Conservation (phyloP, 1,140 invertebrate species). For the Atopsyche davidsoni region DNA sequence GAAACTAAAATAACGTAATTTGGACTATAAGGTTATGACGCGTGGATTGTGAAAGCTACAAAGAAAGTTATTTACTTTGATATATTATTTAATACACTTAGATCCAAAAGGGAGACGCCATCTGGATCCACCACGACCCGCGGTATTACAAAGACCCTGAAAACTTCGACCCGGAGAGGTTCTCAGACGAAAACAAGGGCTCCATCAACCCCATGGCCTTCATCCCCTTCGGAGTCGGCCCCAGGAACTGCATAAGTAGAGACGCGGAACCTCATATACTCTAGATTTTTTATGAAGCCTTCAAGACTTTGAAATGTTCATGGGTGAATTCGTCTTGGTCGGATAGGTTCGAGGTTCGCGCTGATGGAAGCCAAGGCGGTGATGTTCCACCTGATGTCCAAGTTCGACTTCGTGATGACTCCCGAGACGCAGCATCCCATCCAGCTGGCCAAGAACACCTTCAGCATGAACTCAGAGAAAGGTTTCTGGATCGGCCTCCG, state of each 20-base stretch:
- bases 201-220: constrained; percentile 36
- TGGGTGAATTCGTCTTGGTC: too few species aligned
- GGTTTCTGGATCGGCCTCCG: constrained; percentile 25
- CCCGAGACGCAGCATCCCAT: constrained; percentile 22
- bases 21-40: too few species aligned
- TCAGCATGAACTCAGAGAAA: constrained; percentile 14
- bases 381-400: constrained; percentile 33
- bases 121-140: constrained; percentile 48
- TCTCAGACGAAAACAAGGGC: constrained; percentile 34
- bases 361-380: constrained; percentile 47
- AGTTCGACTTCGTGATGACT: constrained; percentile 28
- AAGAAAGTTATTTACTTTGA: too few species aligned
- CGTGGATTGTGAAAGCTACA: too few species aligned
- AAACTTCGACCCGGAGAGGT: constrained; percentile 45
- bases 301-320: too few species aligned
- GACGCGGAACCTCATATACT: too few species aligned
- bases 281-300: too few species aligned
- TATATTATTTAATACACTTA: too few species aligned
- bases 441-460: constrained; percentile 9
- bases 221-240: constrained; percentile 51
- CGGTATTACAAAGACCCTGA: constrained; percentile 42
- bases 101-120: too few species aligned
- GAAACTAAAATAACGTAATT: too few species aligned
- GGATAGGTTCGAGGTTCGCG: constrained; percentile 43
- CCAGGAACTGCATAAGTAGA: constrained; percentile 46